phyloP scores from a whole-genome alignment of 2,888 invertebrate genomes.

The Nyleta sp. region DNA sequence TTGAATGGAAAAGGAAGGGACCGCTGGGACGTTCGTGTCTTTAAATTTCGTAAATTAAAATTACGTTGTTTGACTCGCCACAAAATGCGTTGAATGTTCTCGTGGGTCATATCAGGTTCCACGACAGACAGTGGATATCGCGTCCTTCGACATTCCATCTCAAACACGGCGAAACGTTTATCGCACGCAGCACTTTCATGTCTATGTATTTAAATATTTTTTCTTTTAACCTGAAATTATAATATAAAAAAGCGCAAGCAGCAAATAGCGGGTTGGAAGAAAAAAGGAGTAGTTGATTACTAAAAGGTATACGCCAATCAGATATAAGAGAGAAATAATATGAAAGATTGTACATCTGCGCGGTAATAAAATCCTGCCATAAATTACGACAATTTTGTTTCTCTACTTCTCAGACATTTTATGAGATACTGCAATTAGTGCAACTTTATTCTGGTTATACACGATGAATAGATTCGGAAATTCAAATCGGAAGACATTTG shows the following conservation, averaged over 20 bases:
- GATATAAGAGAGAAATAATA: conserved; percentile 44
- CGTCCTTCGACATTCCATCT: conserved; percentile 77
- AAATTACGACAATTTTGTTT: conserved; percentile 33
- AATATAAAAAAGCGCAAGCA: conserved; percentile 29
- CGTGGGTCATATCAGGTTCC: conserved; percentile 74
- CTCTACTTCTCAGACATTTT: neutral
- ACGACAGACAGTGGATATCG: conserved; percentile 74
- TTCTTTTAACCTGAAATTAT: conserved; percentile 37
- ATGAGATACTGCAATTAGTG: conserved; percentile 14
- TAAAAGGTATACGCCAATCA: conserved; percentile 39
- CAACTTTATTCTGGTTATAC: neutral
- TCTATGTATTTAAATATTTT: conserved; percentile 43
- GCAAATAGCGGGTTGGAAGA: conserved; percentile 24
- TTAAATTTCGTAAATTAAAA: conserved; percentile 47
- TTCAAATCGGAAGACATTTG: conserved; percentile 18
- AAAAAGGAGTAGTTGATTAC: conserved; percentile 22
- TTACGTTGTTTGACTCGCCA: conserved; percentile 46
- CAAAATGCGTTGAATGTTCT: conserved; percentile 52
- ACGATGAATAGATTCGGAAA: conserved; percentile 21
- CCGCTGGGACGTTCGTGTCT: no score
- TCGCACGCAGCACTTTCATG: conserved; percentile 54
- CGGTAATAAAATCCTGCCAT: conserved; percentile 32
- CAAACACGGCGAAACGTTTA: conserved; percentile 63
- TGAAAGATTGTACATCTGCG: conserved; percentile 18
- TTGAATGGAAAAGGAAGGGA: no score